Base-by-base conservation (phyloP, 2,888 invertebrate species). In the Cataglyphis livida region DNA sequence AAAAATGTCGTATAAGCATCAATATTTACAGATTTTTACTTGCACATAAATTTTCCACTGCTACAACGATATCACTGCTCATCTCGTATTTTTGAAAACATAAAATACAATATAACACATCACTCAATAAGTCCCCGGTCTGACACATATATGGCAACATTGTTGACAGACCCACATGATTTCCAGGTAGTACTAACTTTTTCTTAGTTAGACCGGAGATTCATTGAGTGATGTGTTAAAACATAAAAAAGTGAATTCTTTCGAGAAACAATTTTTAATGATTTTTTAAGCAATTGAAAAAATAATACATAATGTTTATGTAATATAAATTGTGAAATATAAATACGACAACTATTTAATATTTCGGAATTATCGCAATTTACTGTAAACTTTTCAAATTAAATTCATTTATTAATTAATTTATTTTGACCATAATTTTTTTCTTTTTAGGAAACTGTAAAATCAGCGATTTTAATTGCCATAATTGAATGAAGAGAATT, bases 11-110 rank as follows among this genome's bases (percentile, higher is more conserved):
- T 41, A 41, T 64, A 38, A 38, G 21, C 25, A 7, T 65, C 38
- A 15, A 65, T 65, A 41, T 41, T n/a, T 65, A 3, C 41, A 65
- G 21, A 65, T 65, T 25, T 48, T 44, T 48, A 48, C n/a, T 66
- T 66, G 10, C 25, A 18, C 9, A 35, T 10, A 66, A 66, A 44
- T 25, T 28, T 48, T 28, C 18, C 65, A n/a, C 21, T 35, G 0
- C n/a, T 62, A 59, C n/a, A 35, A 35, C n/a, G 10, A n/a, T 48
- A 66, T 48, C 18, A n/a, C 48, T 28, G 5, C 18, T 18, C 3
- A 28, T 38, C 18, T 48, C 18, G 18, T 48, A 51, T n/a, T 51
- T 51, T 51, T n/a, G 0, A 51, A 51, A n/a, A 51, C 7, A n/a
- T 12, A 44, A 6, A 4, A 25, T 21, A 44, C 1, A 25, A 10